Evolutionary conservation across 2,888 invertebrate species (phyloP), one percentile per base, ranked within the genome.

Genomic region (Spodoptera littoralis): DNA sequence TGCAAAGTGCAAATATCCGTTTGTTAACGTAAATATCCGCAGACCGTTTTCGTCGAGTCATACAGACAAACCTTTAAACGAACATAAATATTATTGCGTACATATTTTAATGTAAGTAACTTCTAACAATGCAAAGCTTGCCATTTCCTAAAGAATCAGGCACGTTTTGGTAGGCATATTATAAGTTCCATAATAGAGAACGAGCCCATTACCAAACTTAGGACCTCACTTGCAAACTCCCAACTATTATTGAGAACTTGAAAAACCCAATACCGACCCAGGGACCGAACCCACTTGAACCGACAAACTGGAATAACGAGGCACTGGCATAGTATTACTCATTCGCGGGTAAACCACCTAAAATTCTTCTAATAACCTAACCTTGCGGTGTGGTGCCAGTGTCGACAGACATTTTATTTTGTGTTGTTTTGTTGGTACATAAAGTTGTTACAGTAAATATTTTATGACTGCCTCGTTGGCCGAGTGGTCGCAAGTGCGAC

Each of bases 1-100:
- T 60, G 77, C 73, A 76, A 74, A 58, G 72, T 60, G 77, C 73
- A 76, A 74, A 74, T 74, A 76, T 76, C 74, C 74, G 76, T 60
- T 74, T 63, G 62, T 63, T 48, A 47, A 50, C 55, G 52, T 59
- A 70, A 66, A 67, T 66, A 67, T 63, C 57, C 62, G 49, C 43
- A 30, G 59, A 48, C 48, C 22, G 22, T 46, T 24, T 27, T 27
- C 70, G 60, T 6, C 36, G 9, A 36, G 36, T 43, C 59, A 55
- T 46, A 30, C 36, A 24, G 54, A 11, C 24, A 46, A 36, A 36
- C 6, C 36, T 36, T 36, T 36, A 36, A 36, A 36, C 36, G 6
- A 36, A 36, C 36, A 36, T 36, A 36, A 36, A 36, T 36, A 36
- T 36, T 9, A 36, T 36, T 2, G 6, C 6, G 36, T 36, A 36